These are phyloP conservation scores for Leptinotarsa tumamoca DNA, from an alignment of 2,888 invertebrate species.

Conservation along the genomic window DNA sequence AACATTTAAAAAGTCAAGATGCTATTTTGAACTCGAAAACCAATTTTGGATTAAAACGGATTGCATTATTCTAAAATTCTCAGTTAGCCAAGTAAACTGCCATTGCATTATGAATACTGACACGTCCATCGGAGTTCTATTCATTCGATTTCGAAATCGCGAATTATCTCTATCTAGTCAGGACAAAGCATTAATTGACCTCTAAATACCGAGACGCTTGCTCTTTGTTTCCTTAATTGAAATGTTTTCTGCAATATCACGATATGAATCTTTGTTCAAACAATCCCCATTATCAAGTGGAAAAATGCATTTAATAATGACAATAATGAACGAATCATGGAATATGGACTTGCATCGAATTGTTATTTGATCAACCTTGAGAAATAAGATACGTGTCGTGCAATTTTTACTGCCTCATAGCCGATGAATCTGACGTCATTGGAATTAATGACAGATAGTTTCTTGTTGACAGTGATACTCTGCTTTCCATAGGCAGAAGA, in stretches of 20 bases:
- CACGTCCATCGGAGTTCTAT: no score
- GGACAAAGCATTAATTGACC: no score
- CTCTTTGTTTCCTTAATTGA: background rate
- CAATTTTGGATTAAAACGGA: no score
- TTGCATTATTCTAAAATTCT: no score
- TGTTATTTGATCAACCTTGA: conserved; percentile 1
- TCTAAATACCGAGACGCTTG: no score
- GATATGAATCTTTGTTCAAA: background rate
- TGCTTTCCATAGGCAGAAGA: background rate
- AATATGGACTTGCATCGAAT: background rate
- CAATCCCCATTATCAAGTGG: background rate
- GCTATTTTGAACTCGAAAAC: no score
- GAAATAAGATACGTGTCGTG: background rate
- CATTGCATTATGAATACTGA: no score
- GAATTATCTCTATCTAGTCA: no score
- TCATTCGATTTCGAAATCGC: no score
- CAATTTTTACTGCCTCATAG: background rate
- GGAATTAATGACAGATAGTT: background rate
- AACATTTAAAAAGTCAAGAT: no score
- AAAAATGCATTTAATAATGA: background rate
- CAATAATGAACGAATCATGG: background rate
- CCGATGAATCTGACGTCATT: background rate
- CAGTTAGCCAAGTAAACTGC: no score
- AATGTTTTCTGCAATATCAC: background rate
- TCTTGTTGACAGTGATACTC: background rate